phyloP scores from a whole-genome alignment of 2,797 vertebrate genomes.

The Pipistrellus pygmaeus region DNA sequence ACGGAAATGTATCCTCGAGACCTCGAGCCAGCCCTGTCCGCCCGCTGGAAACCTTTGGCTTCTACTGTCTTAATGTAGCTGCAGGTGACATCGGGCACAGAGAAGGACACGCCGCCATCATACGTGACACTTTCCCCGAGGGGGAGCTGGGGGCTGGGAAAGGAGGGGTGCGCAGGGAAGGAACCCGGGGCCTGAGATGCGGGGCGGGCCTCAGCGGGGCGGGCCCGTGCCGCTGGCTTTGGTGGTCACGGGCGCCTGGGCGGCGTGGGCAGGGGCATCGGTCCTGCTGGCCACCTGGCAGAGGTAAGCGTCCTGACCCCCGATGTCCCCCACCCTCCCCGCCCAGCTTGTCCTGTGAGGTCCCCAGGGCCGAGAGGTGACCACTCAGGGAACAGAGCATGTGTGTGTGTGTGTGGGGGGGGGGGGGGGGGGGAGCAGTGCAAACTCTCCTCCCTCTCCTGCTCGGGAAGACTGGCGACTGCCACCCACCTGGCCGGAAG shows the following conservation, averaged over 20 bases:
- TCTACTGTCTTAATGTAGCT: background rate
- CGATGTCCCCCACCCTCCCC: background rate
- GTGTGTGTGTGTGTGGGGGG: background rate
- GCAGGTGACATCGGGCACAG: background rate
- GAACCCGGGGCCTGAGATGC: constrained; percentile 64
- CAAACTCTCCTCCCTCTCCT: background rate
- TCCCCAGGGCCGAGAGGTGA: background rate
- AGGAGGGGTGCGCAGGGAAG: background rate
- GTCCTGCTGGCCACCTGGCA: background rate
- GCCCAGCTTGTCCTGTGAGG: background rate
- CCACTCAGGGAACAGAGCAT: background rate
- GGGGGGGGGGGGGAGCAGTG: background rate
- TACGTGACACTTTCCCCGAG: background rate
- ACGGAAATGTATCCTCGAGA: background rate
- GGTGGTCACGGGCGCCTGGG: background rate
- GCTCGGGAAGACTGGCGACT: background rate
- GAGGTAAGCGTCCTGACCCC: background rate
- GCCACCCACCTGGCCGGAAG: background rate
- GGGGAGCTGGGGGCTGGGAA: constrained; percentile 42
- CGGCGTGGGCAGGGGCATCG: background rate
- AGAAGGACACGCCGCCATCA: background rate
- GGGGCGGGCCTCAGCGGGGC: background rate
- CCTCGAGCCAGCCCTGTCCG: background rate
- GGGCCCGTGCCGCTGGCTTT: background rate
- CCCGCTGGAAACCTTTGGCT: constrained; percentile 32